Evolutionary conservation across 23 tunicate species (phyloP).

Genomic region (Oikopleura vanhoeffeni): DNA sequence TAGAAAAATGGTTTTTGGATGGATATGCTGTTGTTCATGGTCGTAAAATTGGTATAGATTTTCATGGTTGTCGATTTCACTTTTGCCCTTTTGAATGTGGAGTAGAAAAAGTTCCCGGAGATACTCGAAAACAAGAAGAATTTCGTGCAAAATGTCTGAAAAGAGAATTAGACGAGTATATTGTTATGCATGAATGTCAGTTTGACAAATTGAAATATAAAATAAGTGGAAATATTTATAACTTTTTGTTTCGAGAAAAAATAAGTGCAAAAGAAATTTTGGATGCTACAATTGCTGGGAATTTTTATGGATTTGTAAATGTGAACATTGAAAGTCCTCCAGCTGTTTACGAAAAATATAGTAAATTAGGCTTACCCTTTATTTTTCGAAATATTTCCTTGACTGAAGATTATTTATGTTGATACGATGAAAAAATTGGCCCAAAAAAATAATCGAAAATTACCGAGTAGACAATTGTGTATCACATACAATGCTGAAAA

Average conservation of each 20-base stretch:
- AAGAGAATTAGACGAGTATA: not conserved
- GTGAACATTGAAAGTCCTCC: no score
- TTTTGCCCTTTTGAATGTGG: not conserved
- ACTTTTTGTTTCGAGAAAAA: not conserved
- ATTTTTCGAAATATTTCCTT: not conserved
- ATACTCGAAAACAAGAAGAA: no score
- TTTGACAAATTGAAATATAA: not conserved
- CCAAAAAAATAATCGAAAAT: not conserved
- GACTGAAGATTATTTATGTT: not conserved
- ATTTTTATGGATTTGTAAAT: not conserved
- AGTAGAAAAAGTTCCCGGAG: not conserved
- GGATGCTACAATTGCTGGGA: not conserved
- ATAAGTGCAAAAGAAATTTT: not conserved
- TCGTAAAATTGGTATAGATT: not conserved
- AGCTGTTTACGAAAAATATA: not conserved
- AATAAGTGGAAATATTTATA: not conserved
- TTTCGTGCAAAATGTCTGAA: not conserved
- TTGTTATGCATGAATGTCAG: not conserved
- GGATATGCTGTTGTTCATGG: not conserved
- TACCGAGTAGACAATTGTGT: not conserved
- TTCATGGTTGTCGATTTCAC: slow-evolving; percentile 8
- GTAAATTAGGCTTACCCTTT: not conserved
- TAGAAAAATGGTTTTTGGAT: not conserved
- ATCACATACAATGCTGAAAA: not conserved
- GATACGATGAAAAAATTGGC: not conserved